Conservation (phyloP, 2,888 invertebrate species). For the Pristionchus maxplancki region DNA sequence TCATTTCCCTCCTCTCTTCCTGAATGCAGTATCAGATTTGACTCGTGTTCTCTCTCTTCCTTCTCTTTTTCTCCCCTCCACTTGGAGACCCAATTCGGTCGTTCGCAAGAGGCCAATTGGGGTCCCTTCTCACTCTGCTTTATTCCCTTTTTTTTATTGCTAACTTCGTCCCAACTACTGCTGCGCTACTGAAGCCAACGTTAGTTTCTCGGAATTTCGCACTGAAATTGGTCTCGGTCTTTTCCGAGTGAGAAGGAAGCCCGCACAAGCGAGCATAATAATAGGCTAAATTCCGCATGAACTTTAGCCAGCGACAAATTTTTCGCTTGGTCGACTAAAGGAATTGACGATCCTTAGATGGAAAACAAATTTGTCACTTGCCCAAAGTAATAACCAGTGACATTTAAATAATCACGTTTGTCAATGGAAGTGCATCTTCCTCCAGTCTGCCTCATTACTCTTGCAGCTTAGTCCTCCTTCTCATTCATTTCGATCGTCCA, state of each 20-base stretch:
- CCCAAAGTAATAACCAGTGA: not conserved
- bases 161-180: not conserved
- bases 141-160: not conserved
- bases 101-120: not conserved
- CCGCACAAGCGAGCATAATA: not conserved
- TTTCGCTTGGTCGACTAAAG: not conserved
- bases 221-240: no score
- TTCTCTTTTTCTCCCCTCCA: not conserved
- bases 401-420: not conserved
- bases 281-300: slow-evolving; percentile 1
- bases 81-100: not conserved
- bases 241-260: no score
- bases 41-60: not conserved
- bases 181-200: not conserved
- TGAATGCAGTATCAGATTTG: not conserved
- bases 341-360: not conserved
- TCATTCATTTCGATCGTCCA: not conserved
- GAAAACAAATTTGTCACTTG: slow-evolving; percentile 20
- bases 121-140: not conserved
- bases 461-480: not conserved
- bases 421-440: not conserved
- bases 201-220: no score
- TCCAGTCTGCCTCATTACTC: not conserved
- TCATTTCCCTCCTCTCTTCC: not conserved
- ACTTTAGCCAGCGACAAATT: not conserved